Base-by-base conservation (phyloP, 2,113 vertebrate species). In the Thunnus maccoyii region DNA sequence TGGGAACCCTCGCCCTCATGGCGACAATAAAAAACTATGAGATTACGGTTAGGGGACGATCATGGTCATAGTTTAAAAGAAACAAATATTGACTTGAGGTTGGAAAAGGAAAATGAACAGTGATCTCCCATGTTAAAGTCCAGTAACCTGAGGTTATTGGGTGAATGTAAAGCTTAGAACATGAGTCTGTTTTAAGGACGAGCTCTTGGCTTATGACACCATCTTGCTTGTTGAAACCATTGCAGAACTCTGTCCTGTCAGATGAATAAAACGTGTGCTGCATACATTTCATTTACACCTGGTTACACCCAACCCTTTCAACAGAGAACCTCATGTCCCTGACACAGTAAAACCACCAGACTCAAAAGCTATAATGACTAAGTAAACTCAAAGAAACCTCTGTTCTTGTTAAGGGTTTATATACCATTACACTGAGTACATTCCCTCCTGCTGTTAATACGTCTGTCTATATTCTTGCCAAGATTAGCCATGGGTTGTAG, bases 381-480 rank as follows among this genome's bases (percentile, higher is more conserved):
- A 54, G 15, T 41, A 13, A 76, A 61, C 60, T 51, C 27, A 3
- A 56, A 27, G 1, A n/a, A 52, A 64, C 20, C 65, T 72, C 62
- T 57, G 65, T n/a, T 60, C 32, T 17, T 36, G 41, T 69, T 60
- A 14, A 44, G 18, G 5, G 25, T 47, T 44, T 52, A 25, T 47
- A 18, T 30, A 69, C 66, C 18, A 46, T 30, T 36, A 50, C 54
- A 20, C 51, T 54, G 9, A 50, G 60, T 25, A 62, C 55, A 36
- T 66, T 67, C 65, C 44, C 60, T 72, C 27, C 80, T 60, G 66
- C 71, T 68, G 64, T 65, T 41, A 52, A 56, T 67, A 56, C 76
- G 76, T 76, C 36, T 58, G 77, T 81, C 63, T 46, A n/a, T 78
- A 65, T 71, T 71, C 78, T 66, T 52, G 50, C 32, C 17, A 5